A percentile compares a stretch with the other conserved stretches of the same genome.
Conservation (phyloP, 2,888 invertebrate genomes). For the Oxytorus armatus region DNA sequence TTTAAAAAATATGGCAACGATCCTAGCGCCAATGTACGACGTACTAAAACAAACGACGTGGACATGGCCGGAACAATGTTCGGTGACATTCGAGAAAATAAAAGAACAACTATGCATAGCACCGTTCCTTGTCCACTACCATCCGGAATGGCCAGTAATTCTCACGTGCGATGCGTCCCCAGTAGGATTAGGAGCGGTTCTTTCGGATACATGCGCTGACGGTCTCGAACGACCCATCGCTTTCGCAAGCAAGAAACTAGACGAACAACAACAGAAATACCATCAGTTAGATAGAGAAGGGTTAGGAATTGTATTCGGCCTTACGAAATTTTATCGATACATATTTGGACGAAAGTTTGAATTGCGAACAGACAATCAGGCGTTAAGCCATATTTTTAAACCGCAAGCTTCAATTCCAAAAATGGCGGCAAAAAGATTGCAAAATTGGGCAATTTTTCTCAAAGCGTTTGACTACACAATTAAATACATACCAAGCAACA, state of each 20-base stretch:
- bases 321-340: conserved; percentile 35
- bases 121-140: conserved; percentile 42
- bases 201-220: conserved; percentile 77
- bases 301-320: conserved; percentile 21
- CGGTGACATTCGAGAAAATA: conserved; percentile 21
- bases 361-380: conserved; percentile 18
- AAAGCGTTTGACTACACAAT: conserved; percentile 13
- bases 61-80: conserved; percentile 25
- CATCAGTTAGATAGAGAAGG: conserved; percentile 31
- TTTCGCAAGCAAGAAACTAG: conserved; percentile 25
- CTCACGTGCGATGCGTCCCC: conserved; percentile 61
- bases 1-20: conserved; percentile 21
- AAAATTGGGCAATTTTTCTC: conserved; percentile 16
- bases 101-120: conserved; percentile 33
- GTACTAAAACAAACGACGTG: conserved; percentile 10
- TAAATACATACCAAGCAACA: conserved; percentile 10
- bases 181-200: conserved; percentile 71
- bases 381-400: conserved; percentile 9
- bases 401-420: conserved; percentile 10
- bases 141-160: conserved; percentile 56
- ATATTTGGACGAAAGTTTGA: conserved; percentile 12
- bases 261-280: conserved; percentile 19
- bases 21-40: conserved; percentile 21
- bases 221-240: conserved; percentile 76
- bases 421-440: neutral